Conservation (phyloP, 2,113 vertebrate genomes). For the Chaetorhynchus papuensis region DNA sequence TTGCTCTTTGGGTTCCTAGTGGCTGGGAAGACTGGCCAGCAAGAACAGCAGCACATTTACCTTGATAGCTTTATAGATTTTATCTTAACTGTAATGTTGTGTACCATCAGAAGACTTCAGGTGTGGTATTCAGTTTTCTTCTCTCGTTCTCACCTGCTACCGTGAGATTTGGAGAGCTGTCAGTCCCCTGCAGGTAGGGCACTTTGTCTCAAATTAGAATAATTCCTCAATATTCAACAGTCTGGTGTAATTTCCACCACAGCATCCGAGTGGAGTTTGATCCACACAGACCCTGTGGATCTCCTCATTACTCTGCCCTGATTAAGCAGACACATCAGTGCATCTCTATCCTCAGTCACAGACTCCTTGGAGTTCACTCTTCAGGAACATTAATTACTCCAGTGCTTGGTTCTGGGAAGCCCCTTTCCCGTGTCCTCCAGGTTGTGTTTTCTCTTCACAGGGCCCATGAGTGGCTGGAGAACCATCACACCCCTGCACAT, state of each 20-base stretch:
- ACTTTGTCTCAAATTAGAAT: not conserved
- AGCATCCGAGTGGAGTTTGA: not conserved
- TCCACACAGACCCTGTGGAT: not conserved
- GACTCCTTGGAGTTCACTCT: not conserved
- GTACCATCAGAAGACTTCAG: not conserved
- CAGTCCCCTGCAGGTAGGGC: not conserved
- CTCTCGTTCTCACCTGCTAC: not conserved
- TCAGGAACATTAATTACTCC: not conserved
- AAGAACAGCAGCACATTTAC: not conserved
- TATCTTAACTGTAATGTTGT: not conserved
- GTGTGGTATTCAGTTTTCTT: not conserved
- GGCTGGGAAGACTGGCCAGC: not conserved
- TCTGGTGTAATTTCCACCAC: not conserved
- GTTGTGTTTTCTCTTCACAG: rapidly evolving
- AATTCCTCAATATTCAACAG: not conserved
- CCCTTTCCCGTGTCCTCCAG: not conserved
- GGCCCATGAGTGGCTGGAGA: not conserved
- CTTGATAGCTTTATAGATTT: not conserved
- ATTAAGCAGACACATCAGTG: not conserved
- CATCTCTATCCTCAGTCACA: not conserved
- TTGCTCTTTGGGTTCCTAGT: not conserved
- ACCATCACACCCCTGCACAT: rapidly evolving
- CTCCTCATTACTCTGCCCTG: not conserved
- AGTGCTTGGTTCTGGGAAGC: not conserved
- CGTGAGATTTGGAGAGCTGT: not conserved